Base-by-base conservation (phyloP, 2,113 vertebrate species). In the Ciconia boyciana region DNA sequence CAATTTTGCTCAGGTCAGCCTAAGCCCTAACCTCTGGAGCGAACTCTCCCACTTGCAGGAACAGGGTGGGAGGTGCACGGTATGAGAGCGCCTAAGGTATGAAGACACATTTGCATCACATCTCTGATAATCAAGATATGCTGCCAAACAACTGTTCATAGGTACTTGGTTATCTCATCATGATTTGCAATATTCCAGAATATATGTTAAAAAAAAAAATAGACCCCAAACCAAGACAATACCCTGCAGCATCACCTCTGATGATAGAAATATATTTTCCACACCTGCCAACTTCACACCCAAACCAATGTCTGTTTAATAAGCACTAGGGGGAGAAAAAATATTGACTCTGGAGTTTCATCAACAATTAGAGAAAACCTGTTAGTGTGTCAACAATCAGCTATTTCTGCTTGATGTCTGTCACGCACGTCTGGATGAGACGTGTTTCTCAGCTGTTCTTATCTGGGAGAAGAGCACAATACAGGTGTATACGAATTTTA, bases 251-350 rank as follows among this genome's bases (percentile, higher is more conserved):
- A 90, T 13, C 83, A 62, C 4, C 68, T 77, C 72, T 58, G 71
- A n/a, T 81, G 55, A 58, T 21, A 66, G 46, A 81, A 94, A 83
- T 49, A 24, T 44, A 43, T 86, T 95, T 95, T 89, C 91, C 91
- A 74, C 48, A 62, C 60, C 80, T 95, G 60, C 36, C 1, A 2
- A 57, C 61, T 94, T 94, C 94, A 94, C 64, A 83, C 83, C 64
- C 86, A 90, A 83, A 92, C 41, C 36, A 78, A 46, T 0, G 0
- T 57, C 46, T 94, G 54, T 83, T 95, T 92, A 83, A 92, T 87
- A 92, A 92, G 90, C 83, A 87, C 31, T 5, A 29, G 8, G 13
- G 39, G n/a, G 36, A 79, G 68, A 79, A 69, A 66, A 84, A 64
- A 39, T 19, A 54, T 13, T 1, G 5, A 13, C 57, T 71, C 78